Percentiles rank a stretch among this genome's conserved stretches.
Evolutionary conservation across 2,888 invertebrate species (phyloP).

Genomic region (Lasioglossum calceatum): DNA sequence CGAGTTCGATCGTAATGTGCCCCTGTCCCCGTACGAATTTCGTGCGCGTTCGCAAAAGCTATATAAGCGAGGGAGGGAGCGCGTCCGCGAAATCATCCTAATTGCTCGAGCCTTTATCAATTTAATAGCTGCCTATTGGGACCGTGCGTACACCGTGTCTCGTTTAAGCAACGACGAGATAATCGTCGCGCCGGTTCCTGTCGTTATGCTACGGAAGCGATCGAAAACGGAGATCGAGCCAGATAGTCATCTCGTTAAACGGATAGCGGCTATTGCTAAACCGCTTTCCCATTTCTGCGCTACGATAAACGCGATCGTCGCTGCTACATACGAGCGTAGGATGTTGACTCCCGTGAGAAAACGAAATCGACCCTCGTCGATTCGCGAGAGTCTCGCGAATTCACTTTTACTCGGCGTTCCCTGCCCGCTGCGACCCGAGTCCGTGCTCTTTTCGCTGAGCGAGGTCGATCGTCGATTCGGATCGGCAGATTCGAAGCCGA

Average conservation of each 20-base stretch:
- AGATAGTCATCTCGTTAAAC: slow-evolving; percentile 33
- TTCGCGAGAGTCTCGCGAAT: slow-evolving; percentile 40
- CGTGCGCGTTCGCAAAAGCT: not conserved
- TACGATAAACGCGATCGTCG: slow-evolving; percentile 45
- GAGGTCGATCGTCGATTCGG: not conserved
- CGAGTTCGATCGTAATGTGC: not conserved
- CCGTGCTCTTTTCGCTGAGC: not conserved
- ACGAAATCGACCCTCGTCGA: slow-evolving; percentile 61
- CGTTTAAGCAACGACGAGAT: slow-evolving; percentile 37
- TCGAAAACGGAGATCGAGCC: slow-evolving; percentile 39
- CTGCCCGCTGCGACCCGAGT: not conserved
- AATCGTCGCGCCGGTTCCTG: slow-evolving; percentile 18
- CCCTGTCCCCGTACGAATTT: not conserved
- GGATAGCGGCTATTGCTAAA: slow-evolving; percentile 17
- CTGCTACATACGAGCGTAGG: slow-evolving; percentile 22
- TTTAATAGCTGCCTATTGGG: not conserved
- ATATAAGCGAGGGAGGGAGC: not conserved
- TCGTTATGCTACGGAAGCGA: slow-evolving; percentile 46
- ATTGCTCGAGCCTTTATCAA: slow-evolving; percentile 6
- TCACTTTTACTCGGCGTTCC: slow-evolving; percentile 60
- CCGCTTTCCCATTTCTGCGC: slow-evolving; percentile 13
- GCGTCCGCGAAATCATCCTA: not conserved
- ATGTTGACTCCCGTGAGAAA: slow-evolving; percentile 63
- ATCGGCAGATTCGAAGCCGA: not conserved
- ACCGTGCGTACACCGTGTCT: not conserved